A percentile compares a stretch with the other conserved stretches of the same genome.
These are phyloP conservation scores for Dolichoris vasculosae DNA, from an alignment of 1,140 invertebrate genomes.

Conservation along the genomic window DNA sequence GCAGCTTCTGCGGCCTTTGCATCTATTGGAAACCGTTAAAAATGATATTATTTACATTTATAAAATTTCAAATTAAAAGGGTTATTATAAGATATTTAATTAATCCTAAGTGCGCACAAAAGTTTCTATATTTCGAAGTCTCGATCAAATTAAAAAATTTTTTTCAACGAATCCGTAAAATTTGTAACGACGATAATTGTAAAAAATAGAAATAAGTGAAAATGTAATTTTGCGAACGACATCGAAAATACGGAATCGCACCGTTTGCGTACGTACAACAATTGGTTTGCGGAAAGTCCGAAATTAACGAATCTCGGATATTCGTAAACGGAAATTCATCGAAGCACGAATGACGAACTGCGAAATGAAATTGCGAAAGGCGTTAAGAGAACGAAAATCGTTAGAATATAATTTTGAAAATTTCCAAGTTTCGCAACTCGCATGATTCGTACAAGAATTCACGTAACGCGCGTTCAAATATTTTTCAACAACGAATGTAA, in stretches of 20 bases:
- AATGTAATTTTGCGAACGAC: background rate
- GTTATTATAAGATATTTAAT: background rate
- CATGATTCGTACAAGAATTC: too few relatives aligned
- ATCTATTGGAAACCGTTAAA: slow-evolving; percentile 75
- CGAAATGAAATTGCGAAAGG: slow-evolving; percentile 2
- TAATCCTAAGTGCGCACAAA: background rate
- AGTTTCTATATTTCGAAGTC: too few relatives aligned
- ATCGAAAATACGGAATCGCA: background rate
- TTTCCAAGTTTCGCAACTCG: background rate
- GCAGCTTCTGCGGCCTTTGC: slow-evolving; percentile 91
- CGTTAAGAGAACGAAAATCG: background rate
- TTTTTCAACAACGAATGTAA: too few relatives aligned
- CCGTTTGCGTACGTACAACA: background rate
- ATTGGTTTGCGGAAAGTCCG: background rate
- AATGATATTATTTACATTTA: background rate
- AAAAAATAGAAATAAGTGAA: background rate
- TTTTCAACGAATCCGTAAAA: too few relatives aligned
- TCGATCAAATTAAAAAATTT: too few relatives aligned
- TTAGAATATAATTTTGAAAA: slow-evolving; percentile 2
- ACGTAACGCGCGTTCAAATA: too few relatives aligned
- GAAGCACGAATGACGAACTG: background rate
- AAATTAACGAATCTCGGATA: background rate
- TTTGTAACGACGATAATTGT: too few relatives aligned
- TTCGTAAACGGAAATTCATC: background rate
- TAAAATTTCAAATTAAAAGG: background rate